Evolutionary conservation across 35 echinoderm and acorn worm genomes (phyloP), one percentile per base, ranked within the genome.

Genomic region (Acanthaster planci): DNA sequence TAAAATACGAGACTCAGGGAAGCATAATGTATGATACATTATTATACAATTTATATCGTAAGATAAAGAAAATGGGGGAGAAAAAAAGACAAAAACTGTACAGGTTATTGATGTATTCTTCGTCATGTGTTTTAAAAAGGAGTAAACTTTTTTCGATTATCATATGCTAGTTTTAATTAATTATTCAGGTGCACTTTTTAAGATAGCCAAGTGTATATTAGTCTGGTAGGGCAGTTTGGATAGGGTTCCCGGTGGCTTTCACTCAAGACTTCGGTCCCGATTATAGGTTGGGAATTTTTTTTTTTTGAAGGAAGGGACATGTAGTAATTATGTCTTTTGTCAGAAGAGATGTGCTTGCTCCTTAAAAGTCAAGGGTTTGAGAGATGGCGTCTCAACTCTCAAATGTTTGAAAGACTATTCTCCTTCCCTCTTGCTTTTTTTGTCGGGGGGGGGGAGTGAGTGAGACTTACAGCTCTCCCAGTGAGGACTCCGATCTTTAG

Each of bases 41-140:
- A 72, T 72, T 31, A 72, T 72, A 72, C 64, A 15, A 72, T 72
- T 72, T 72, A 72, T 72, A 72, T 31, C n/a, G 14, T 31, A 72
- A 72, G 34, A 72, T 27, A 72, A 22, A 60, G 0, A 72, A 0
- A 8, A 21, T 31, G 21, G 21, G 21, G 52, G 21, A 55, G 52
- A 55, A 60, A 29, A 72, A 72, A 30, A 72, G 30, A 30, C 4
- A 26, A 34, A 72, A 19, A 72, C 12, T 72, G 64, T 72, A 72
- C 64, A 72, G 64, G 30, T 31, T 26, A 34, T 72, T 72, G 42
- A 72, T 35, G 64, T 72, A 72, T 72, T 72, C 64, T 31, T 31
- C 30, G 64, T 72, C 64, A 72, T 8, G 29, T 72, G 64, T 72
- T 72, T 72, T 72, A 72, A 72, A 30, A 72, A 72, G 30, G 64